phyloP scores from a whole-genome alignment of 2,797 vertebrate species.

The Anniella stebbinsi region DNA sequence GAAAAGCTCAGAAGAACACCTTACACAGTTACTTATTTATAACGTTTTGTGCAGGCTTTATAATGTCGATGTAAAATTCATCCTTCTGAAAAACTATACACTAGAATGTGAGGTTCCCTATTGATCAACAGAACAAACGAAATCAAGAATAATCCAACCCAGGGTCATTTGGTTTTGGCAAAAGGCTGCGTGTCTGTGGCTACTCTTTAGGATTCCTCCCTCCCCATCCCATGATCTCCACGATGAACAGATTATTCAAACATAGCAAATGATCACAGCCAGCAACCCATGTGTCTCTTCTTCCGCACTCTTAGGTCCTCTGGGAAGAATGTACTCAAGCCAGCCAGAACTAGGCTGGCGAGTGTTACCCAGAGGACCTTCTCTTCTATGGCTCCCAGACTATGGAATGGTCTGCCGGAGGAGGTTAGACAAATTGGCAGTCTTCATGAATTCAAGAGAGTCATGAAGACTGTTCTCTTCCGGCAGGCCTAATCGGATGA shows the following conservation, averaged over 20 bases:
- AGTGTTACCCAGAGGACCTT: no score
- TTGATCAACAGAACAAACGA: conserved; percentile 24
- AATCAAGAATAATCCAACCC: neutral
- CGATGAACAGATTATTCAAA: neutral
- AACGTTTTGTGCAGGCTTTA: conserved; percentile 1
- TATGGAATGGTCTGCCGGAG: no score
- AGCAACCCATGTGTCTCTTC: neutral
- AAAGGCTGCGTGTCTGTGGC: neutral
- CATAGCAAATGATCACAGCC: neutral
- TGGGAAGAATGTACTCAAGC: no score
- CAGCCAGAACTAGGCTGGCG: no score
- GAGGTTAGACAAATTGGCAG: no score
- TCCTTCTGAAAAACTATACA: conserved; percentile 3
- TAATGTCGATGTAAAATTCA: neutral
- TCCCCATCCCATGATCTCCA: neutral
- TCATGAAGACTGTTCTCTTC: no score
- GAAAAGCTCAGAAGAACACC: conserved; percentile 9
- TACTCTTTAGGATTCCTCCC: rapidly evolving
- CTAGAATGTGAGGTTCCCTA: neutral
- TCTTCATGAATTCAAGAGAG: no score
- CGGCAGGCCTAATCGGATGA: no score
- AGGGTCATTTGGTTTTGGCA: neutral
- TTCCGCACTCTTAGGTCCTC: no score
- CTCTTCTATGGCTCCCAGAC: no score
- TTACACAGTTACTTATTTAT: neutral